Evolutionary conservation across 2,113 vertebrate species (phyloP).

Genomic region (Blennius ocellaris): DNA sequence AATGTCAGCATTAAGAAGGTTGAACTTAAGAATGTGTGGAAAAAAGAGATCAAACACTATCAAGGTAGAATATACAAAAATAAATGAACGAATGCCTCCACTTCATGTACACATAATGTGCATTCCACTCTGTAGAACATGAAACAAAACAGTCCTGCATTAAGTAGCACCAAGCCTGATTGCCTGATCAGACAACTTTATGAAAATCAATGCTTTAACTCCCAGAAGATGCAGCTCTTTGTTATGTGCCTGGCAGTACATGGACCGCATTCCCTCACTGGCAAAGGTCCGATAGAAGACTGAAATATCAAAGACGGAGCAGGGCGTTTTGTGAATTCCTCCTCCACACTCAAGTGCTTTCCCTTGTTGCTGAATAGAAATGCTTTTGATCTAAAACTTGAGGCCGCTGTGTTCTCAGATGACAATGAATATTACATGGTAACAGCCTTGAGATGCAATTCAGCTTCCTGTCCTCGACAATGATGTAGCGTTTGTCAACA

Average conservation of each 20-base stretch:
- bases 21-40: slow-evolving; percentile 12
- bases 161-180: slow-evolving; percentile 39
- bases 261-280: slow-evolving; percentile 34
- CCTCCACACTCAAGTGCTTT: slow-evolving; percentile 73
- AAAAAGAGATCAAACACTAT: slow-evolving; percentile 25
- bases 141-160: slow-evolving; percentile 29
- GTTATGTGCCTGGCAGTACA: slow-evolving; percentile 18
- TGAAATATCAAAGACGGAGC: slow-evolving; percentile 75
- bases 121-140: slow-evolving; percentile 30
- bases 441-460: slow-evolving; percentile 70
- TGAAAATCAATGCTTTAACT: slow-evolving; percentile 32
- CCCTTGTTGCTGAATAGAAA: slow-evolving; percentile 76
- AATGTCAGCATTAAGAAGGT: slow-evolving; percentile 15
- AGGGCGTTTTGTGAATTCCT: slow-evolving; percentile 66
- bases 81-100: slow-evolving; percentile 35
- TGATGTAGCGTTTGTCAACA: slow-evolving; percentile 70
- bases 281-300: slow-evolving; percentile 59
- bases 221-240: slow-evolving; percentile 24
- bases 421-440: slow-evolving; percentile 81
- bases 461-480: slow-evolving; percentile 46
- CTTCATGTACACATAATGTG: slow-evolving; percentile 34
- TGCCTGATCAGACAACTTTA: slow-evolving; percentile 29
- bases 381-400: slow-evolving; percentile 80
- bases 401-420: slow-evolving; percentile 70
- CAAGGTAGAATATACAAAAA: slow-evolving; percentile 15